phyloP scores from a whole-genome alignment of 2,797 vertebrate genomes.

The Smutsia temminckii region DNA sequence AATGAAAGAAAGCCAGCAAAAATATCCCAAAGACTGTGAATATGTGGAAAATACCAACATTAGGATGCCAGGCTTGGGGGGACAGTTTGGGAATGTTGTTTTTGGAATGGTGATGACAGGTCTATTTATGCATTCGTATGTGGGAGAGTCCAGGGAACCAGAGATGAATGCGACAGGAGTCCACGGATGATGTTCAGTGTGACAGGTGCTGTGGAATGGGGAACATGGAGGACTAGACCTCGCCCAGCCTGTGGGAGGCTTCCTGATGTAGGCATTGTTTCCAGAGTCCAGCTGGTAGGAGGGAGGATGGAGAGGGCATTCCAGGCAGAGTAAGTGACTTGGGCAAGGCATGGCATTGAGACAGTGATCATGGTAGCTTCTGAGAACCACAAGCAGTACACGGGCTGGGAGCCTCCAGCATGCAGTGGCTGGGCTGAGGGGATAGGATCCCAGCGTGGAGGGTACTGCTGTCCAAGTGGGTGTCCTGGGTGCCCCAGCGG shows the following conservation, averaged over 20 bases:
- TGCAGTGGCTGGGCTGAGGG: too few relatives aligned
- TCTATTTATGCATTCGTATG: not conserved
- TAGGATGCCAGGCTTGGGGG: not conserved
- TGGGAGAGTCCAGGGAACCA: not conserved
- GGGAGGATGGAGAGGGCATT: not conserved
- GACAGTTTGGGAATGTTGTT: not conserved
- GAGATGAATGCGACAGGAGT: not conserved
- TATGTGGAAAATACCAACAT: not conserved
- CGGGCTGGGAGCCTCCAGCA: not conserved
- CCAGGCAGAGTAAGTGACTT: not conserved
- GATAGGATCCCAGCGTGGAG: not conserved
- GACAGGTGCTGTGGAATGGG: not conserved
- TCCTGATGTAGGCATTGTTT: not conserved
- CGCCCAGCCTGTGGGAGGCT: not conserved
- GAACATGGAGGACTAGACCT: not conserved
- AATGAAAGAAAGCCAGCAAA: not conserved
- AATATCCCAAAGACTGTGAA: not conserved
- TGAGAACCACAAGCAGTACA: not conserved
- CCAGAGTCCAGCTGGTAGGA: not conserved
- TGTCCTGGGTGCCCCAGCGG: not conserved
- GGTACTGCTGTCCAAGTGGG: not conserved
- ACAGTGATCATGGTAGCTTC: not conserved
- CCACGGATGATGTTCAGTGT: too few relatives aligned
- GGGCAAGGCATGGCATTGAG: not conserved
- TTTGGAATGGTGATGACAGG: not conserved